Evolutionary conservation across 1,140 invertebrate genomes (phyloP), one percentile per base, ranked within the genome.

Genomic region (Cephus cinctus): DNA sequence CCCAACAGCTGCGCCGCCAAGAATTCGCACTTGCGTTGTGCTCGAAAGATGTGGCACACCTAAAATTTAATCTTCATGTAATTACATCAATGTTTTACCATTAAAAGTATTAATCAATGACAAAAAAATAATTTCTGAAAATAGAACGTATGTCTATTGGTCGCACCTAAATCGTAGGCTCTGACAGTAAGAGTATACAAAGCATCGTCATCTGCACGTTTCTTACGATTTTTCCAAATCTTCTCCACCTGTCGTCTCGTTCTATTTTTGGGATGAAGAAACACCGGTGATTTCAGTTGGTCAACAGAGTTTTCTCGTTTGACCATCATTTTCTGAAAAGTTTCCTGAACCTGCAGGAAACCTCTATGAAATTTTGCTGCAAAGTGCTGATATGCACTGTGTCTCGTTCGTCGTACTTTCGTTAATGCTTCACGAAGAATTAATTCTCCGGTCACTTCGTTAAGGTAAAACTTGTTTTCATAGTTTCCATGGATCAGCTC

Each of bases 401-500:
- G 61, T 11, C 65, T 56, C 31, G 56, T 67, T n/a, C 46, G 52
- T 40, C 59, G 59, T 1, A 73, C 69, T 59, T 75, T 76, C 51
- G 77, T 80, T 46, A 81, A 65, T 12, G 77, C 63, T 59, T 78
- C 76, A 25, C 77, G 53, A 39, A 84, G 59, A 12, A 68, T 76
- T 39, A 83, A 57, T 69, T 84, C 83, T 68, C 92, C 92, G 50
- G 87, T 88, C 30, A 83, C 78, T 63, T 86, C 83, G 66, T 93
- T 82, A 25, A 97, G 79, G 18, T 79, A 66, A 73, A 94, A 94
- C 67, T 88, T 88, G 54, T 88, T 86, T 48, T 86, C 86, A 61
- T 83, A 86, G 68, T 90, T 90, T 11, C 88, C 87, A 46, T 86
- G 82, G 54, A 91, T 81, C 30, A 94, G 80, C 78, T 92, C 89